Percentiles rank a stretch among this genome's conserved stretches.
Evolutionary conservation across 1,140 invertebrate genomes (phyloP).

Genomic region (Acromyrmex echinatior): DNA sequence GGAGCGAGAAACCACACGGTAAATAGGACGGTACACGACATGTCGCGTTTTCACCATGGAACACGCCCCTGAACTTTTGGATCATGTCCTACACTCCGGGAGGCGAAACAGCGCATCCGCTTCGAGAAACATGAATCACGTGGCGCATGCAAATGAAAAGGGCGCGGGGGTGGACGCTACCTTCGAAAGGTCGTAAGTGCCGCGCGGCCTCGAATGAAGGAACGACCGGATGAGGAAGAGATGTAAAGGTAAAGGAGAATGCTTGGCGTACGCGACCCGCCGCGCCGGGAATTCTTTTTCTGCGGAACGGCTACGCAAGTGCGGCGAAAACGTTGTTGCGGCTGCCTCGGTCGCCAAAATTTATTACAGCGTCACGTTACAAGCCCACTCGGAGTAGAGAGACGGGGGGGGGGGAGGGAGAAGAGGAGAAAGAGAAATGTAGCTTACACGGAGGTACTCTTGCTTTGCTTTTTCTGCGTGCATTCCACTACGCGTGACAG

Average conservation of each 20-base stretch:
- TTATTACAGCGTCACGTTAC: constrained; percentile 70
- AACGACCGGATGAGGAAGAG: neutral
- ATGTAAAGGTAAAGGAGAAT: neutral
- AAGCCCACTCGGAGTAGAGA: constrained; percentile 33
- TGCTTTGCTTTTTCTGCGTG: constrained; percentile 26
- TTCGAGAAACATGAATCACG: constrained; percentile 72
- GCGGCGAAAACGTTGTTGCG: constrained; percentile 67
- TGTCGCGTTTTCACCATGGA: constrained; percentile 71
- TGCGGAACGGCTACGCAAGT: constrained; percentile 52
- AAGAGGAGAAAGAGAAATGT: constrained; percentile 13
- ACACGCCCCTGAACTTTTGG: constrained; percentile 74
- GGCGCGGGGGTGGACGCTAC: constrained; percentile 71
- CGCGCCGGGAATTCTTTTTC: constrained; percentile 61
- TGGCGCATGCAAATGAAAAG: constrained; percentile 73
- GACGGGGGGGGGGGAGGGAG: too few species aligned
- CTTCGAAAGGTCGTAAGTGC: constrained; percentile 72
- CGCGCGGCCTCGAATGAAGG: constrained; percentile 33
- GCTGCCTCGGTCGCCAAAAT: constrained; percentile 63
- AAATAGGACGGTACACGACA: constrained; percentile 65
- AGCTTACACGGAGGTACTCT: constrained; percentile 24
- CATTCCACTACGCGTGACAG: constrained; percentile 6
- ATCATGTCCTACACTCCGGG: constrained; percentile 71
- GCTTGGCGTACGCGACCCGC: constrained; percentile 2
- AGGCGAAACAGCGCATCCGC: constrained; percentile 61
- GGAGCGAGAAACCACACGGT: constrained; percentile 11